Evolutionary conservation across 2,113 vertebrate species (phyloP).

Genomic region (Sceloporus tristichus): DNA sequence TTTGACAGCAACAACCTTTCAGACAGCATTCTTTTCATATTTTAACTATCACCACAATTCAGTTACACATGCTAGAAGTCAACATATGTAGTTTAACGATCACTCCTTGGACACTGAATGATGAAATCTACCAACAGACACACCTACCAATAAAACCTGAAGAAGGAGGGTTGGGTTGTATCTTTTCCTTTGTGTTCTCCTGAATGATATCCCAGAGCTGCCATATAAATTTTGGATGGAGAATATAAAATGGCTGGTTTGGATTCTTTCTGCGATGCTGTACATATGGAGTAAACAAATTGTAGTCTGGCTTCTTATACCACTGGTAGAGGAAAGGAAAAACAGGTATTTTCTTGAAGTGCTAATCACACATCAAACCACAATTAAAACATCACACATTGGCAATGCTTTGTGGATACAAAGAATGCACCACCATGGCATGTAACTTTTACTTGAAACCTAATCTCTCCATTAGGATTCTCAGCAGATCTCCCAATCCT

Average conservation of each 20-base stretch:
- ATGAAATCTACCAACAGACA: neutral
- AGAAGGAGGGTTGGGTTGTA: slow-evolving; percentile 97
- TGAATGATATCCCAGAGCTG: slow-evolving; percentile 97
- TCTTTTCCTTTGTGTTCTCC: slow-evolving; percentile 94
- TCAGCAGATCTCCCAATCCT: neutral
- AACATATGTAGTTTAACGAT: neutral
- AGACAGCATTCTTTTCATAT: neutral
- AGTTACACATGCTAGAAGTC: neutral
- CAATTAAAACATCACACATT: neutral
- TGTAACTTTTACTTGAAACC: slow-evolving; percentile 22
- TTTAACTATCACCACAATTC: neutral
- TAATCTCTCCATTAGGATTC: neutral
- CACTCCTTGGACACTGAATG: neutral
- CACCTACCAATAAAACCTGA: slow-evolving; percentile 96
- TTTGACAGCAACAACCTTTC: neutral
- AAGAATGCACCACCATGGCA: slow-evolving; percentile 30
- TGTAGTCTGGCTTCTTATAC: slow-evolving; percentile 96
- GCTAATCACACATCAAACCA: slow-evolving; percentile 16
- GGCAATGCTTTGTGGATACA: slow-evolving; percentile 1
- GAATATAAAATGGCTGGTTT: slow-evolving; percentile 93
- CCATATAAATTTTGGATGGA: slow-evolving; percentile 97
- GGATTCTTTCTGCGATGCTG: slow-evolving; percentile 89
- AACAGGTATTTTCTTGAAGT: neutral
- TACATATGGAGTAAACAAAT: slow-evolving; percentile 93
- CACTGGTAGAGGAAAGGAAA: slow-evolving; percentile 81